These are phyloP conservation scores for Ammospiza maritima DNA, from an alignment of 2,797 vertebrate species.

Conservation along the genomic window DNA sequence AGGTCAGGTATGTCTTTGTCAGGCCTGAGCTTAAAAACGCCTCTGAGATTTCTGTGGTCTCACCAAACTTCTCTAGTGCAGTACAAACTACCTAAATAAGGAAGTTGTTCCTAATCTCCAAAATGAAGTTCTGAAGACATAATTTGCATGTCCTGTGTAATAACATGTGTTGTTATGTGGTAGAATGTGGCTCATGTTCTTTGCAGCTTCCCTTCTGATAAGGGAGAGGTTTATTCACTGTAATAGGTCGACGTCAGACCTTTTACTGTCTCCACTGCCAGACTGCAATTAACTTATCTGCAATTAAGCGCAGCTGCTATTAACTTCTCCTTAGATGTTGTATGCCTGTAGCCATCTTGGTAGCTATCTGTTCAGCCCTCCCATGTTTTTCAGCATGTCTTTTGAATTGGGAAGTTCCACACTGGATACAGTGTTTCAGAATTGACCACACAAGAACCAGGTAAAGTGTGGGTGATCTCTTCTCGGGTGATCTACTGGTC, in stretches of 20 bases:
- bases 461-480: not conserved
- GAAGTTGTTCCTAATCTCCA: not conserved
- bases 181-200: not conserved
- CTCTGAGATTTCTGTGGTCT: not conserved
- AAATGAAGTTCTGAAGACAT: not conserved
- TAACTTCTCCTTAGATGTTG: not conserved
- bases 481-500: not conserved
- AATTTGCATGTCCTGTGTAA: not conserved
- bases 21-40: not conserved
- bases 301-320: not conserved
- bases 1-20: not conserved
- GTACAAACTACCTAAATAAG: not conserved
- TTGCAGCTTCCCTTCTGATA: not conserved
- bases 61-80: not conserved
- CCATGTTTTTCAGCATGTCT: not conserved
- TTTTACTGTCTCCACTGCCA: not conserved
- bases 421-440: not conserved
- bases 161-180: not conserved
- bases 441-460: rapidly evolving
- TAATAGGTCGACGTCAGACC: not conserved
- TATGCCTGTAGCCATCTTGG: not conserved
- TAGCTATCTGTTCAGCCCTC: not conserved
- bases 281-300: too few relatives aligned
- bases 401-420: not conserved
- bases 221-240: not conserved